Evolutionary conservation across 2,797 vertebrate genomes (phyloP).

Genomic region (Paramormyrops hopkinsi): DNA sequence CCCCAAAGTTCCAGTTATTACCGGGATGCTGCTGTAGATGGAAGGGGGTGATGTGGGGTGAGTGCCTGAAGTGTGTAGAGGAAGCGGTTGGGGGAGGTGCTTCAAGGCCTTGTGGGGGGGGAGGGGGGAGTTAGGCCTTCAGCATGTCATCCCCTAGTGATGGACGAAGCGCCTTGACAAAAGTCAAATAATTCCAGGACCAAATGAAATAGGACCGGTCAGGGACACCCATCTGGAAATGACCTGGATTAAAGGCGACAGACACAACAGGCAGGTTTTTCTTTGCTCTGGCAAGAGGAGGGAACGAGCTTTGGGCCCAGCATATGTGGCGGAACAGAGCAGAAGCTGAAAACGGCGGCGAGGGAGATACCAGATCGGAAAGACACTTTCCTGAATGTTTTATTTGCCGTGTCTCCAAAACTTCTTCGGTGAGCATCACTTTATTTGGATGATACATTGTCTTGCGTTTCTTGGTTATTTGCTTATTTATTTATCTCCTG

Average conservation of each 20-base stretch:
- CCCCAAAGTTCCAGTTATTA: background rate
- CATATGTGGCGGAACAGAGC: constrained; percentile 3
- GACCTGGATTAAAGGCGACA: background rate
- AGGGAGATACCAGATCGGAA: background rate
- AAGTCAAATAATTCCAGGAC: constrained; percentile 7
- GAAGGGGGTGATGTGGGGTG: background rate
- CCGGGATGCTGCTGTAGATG: background rate
- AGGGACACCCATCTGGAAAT: background rate
- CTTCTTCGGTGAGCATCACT: background rate
- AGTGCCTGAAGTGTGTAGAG: background rate
- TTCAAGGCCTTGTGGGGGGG: background rate
- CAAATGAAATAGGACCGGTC: background rate
- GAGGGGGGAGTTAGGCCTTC: background rate
- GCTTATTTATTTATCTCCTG: background rate
- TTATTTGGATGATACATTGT: background rate
- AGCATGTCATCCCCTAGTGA: background rate
- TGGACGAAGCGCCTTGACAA: background rate
- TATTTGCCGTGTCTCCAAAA: background rate
- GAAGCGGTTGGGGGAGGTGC: background rate
- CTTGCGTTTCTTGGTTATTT: background rate
- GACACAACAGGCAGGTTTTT: background rate
- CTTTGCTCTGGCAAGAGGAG: background rate
- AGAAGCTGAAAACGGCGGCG: background rate
- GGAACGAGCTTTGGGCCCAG: background rate
- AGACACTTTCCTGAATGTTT: background rate